Conservation (phyloP, 2,113 vertebrate species). For the Hyperopisus bebe region DNA sequence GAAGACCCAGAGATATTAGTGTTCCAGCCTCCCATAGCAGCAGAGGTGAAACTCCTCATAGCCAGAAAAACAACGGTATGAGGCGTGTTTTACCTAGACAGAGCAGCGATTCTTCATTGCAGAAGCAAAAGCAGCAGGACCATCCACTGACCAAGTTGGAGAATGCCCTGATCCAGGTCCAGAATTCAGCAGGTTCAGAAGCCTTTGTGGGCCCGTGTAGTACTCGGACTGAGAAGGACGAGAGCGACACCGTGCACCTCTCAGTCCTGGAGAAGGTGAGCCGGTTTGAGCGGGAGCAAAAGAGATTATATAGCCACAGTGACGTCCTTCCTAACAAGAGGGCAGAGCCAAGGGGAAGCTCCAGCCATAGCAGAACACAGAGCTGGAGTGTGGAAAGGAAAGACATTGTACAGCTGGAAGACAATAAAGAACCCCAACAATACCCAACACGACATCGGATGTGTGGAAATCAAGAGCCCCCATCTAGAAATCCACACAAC, state of each 20-base stretch:
- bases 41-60: conserved; percentile 25
- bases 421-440: conserved; percentile 23
- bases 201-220: conserved; percentile 46
- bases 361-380: conserved; percentile 39
- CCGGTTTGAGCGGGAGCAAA: conserved; percentile 75
- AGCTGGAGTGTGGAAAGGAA: conserved; percentile 38
- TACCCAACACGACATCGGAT: conserved; percentile 12
- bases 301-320: conserved; percentile 53
- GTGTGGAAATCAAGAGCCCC: conserved; percentile 41
- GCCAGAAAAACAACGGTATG: conserved; percentile 37
- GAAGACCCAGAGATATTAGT: conserved; percentile 37
- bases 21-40: conserved; percentile 42
- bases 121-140: conserved; percentile 33
- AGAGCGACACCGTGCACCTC: conserved; percentile 46
- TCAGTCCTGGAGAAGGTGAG: conserved; percentile 86
- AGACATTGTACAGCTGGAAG: conserved; percentile 24
- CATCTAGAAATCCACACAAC: conserved; percentile 46
- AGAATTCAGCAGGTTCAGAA: conserved; percentile 46
- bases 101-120: conserved; percentile 41
- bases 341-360: conserved; percentile 41
- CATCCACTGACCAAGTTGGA: conserved; percentile 57
- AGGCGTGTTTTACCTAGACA: conserved; percentile 38
- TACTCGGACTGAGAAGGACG: conserved; percentile 42
- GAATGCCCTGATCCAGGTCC: conserved; percentile 57
- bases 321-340: conserved; percentile 28